Percentiles rank a stretch among this genome's conserved stretches.
These are phyloP conservation scores for rat (Rattus norvegicus) DNA, from an alignment of 2,113 vertebrate species.

Conservation along the genomic window GRCr8 NC_086024.1:76609501-76610000, in stretches of 20 bases:
- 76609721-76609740: conserved; percentile 66
- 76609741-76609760: conserved; percentile 65
- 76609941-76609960: conserved; percentile 71
- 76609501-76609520: not conserved
- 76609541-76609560: conserved; percentile 37
- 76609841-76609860: conserved; percentile 45
- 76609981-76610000: conserved; percentile 63
- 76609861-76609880: conserved; percentile 67
- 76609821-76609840: not conserved
- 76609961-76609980: conserved; percentile 59
- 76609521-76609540: not conserved
- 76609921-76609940: conserved; percentile 80
- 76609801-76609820: not conserved
- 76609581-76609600: conserved; percentile 43
- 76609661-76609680: conserved; percentile 69
- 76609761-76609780: conserved; percentile 72
- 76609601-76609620: conserved; percentile 75
- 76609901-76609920: conserved; percentile 76
- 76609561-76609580: conserved; percentile 71
- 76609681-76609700: conserved; percentile 64
- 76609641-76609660: conserved; percentile 78
- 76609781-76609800: conserved; percentile 64
- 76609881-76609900: conserved; percentile 55
- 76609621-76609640: conserved; percentile 78
- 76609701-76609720: conserved; percentile 73